Evolutionary conservation across 2,113 vertebrate species (phyloP).

Genomic region (Barnardius zonarius): DNA sequence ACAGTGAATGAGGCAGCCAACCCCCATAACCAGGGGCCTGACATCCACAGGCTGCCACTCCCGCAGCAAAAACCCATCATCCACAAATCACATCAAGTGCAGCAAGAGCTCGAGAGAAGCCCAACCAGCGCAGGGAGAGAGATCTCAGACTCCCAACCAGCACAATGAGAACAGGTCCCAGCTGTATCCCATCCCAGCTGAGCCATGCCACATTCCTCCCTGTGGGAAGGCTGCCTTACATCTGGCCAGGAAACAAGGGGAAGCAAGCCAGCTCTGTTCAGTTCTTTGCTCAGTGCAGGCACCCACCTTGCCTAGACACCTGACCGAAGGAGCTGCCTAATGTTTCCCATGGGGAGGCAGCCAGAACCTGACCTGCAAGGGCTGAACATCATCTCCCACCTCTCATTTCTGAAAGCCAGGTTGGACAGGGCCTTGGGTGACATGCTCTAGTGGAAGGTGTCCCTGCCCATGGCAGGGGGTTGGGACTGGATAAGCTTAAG

Average conservation of each 20-base stretch:
- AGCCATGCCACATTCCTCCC: background rate
- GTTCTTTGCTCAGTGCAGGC: background rate
- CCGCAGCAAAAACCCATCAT: background rate
- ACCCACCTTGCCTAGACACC: background rate
- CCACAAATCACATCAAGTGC: background rate
- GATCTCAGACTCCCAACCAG: background rate
- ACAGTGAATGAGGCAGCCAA: accelerated
- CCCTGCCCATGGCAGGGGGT: background rate
- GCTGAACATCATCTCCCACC: background rate
- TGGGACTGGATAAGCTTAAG: background rate
- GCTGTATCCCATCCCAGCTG: constrained; percentile 11
- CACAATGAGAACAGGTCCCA: background rate
- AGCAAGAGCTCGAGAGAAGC: background rate
- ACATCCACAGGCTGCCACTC: background rate
- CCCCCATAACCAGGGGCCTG: background rate
- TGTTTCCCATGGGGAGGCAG: background rate
- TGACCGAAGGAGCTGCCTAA: background rate
- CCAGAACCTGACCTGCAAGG: background rate
- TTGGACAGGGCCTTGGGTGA: background rate
- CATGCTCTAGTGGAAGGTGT: background rate
- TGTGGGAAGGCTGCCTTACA: background rate
- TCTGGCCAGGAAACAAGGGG: background rate
- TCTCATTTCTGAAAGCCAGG: background rate
- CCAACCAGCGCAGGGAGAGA: background rate
- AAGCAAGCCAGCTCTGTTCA: background rate